A percentile compares a stretch with the other conserved stretches of the same genome.
These are phyloP conservation scores for Ptychoptera albimana DNA, from an alignment of 2,888 invertebrate genomes.

Conservation along the genomic window DNA sequence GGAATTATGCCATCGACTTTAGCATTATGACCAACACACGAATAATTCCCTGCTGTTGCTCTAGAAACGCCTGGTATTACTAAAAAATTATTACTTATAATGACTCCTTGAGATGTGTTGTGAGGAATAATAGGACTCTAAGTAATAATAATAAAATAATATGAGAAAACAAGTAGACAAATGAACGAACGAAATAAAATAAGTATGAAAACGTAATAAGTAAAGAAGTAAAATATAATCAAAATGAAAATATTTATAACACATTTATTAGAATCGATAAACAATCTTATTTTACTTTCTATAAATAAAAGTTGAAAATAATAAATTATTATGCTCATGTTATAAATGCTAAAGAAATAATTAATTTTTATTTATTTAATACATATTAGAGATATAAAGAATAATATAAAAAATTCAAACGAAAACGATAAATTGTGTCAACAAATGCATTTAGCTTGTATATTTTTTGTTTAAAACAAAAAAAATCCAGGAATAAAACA, in stretches of 20 bases:
- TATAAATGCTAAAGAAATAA: slow-evolving; percentile 11
- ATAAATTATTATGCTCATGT: slow-evolving; percentile 4
- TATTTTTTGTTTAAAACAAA: too few relatives aligned
- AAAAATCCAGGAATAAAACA: too few relatives aligned
- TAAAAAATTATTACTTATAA: slow-evolving; percentile 79
- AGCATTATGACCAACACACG: slow-evolving; percentile 76
- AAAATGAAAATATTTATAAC: too few relatives aligned
- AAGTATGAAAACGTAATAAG: too few relatives aligned
- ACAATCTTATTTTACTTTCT: too few relatives aligned
- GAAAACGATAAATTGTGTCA: too few relatives aligned
- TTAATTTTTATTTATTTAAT: slow-evolving; percentile 11
- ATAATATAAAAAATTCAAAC: too few relatives aligned
- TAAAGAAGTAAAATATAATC: background rate
- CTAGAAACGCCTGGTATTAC: slow-evolving; percentile 78
- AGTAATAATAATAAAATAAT: slow-evolving; percentile 8
- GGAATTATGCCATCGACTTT: slow-evolving; percentile 79
- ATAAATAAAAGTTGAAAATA: background rate
- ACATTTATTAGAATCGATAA: too few relatives aligned
- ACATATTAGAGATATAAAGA: too few relatives aligned
- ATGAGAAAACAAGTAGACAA: too few relatives aligned
- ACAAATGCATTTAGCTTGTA: too few relatives aligned
- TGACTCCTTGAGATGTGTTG: slow-evolving; percentile 70
- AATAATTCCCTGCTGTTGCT: slow-evolving; percentile 75
- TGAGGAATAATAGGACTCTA: slow-evolving; percentile 64
- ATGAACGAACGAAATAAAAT: background rate